These are phyloP conservation scores for Uloborus diversus DNA, from an alignment of 1,140 invertebrate species.

Conservation along the genomic window DNA sequence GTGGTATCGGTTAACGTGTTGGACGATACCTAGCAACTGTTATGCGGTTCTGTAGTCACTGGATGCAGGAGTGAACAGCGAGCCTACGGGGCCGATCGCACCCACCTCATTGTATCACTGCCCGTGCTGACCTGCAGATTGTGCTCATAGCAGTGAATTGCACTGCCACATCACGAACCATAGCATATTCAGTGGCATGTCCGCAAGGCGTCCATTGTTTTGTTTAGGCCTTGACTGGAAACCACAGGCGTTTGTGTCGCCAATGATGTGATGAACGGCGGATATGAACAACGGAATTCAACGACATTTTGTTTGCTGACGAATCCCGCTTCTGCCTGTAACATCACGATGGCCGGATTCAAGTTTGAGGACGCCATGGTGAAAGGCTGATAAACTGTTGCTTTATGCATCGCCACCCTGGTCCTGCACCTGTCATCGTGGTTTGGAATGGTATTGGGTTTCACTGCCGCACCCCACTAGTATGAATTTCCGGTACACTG, in stretches of 20 bases:
- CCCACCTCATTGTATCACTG: neutral
- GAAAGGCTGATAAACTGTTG: neutral
- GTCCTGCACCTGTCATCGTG: neutral
- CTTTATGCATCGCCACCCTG: neutral
- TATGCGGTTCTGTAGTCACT: too few species aligned
- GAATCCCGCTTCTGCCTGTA: neutral
- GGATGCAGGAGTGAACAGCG: too few species aligned
- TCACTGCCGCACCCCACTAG: neutral
- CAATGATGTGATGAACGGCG: conserved; percentile 12
- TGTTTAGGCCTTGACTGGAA: conserved; percentile 6
- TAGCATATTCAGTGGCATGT: neutral
- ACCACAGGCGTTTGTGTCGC: conserved; percentile 11
- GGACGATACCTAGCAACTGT: too few species aligned
- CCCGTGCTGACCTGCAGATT: neutral
- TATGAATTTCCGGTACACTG: neutral
- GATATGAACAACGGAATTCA: neutral
- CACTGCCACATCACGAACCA: neutral
- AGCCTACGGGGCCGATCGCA: too few species aligned
- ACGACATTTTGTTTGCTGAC: conserved; percentile 12
- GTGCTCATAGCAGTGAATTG: neutral
- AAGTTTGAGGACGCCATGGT: neutral
- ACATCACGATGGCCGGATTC: neutral
- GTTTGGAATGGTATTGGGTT: neutral
- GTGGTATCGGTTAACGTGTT: too few species aligned
- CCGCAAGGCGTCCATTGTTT: conserved; percentile 15